Evolutionary conservation across 37 sponge, comb jelly and placozoan species (phyloP), one percentile per base, ranked within the genome.

Genomic region (Axinella damicornis): DNA sequence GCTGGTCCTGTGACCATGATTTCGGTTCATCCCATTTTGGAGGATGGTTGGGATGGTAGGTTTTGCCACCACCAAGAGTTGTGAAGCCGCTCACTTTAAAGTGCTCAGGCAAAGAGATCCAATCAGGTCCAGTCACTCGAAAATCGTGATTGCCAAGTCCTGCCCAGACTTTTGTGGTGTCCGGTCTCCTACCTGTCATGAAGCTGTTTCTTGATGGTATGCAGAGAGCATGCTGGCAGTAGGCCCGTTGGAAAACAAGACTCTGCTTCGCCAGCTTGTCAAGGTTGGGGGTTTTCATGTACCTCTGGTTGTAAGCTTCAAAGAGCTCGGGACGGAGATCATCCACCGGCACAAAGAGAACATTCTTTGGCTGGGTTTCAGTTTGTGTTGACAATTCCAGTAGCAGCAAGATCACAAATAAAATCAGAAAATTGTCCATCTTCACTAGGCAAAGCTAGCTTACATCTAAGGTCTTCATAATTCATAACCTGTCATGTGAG

Each of bases 81-180:
- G 71, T 53, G 53, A 79, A 83, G 16, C 84, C 84, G 28, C 77
- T 22, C 5, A 77, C 40, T 39, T 83, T 83, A 25, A 83, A 83
- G 74, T 83, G 71, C 46, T 83, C 55, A 22, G 84, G 84, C 13
- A 83, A 56, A n/a, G 84, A 56, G n/a, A 73, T 73, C 84, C 84
- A 83, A 34, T 83, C 28, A 0, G 56, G 74, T 56, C 84, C 84
- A 21, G 71, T 65, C 52, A 31, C 38, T 46, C 78, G 78, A 60
- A 77, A 77, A 25, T 60, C 36, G 32, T 59, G 78, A 16, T 46
- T 28, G 2, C 63, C 78, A 57, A 77, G 31, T 25, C 84, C 84
- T 22, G 60, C 39, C 84, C 84, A 83, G 20, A 73, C 84, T 41
- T 83, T 5, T 4, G 78, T 77, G 2, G 78, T 77, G 38, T 77